A percentile compares a stretch with the other conserved stretches of the same genome.
These are phyloP conservation scores for Pteruthius melanotis DNA, from an alignment of 2,113 vertebrate genomes.

Conservation along the genomic window DNA sequence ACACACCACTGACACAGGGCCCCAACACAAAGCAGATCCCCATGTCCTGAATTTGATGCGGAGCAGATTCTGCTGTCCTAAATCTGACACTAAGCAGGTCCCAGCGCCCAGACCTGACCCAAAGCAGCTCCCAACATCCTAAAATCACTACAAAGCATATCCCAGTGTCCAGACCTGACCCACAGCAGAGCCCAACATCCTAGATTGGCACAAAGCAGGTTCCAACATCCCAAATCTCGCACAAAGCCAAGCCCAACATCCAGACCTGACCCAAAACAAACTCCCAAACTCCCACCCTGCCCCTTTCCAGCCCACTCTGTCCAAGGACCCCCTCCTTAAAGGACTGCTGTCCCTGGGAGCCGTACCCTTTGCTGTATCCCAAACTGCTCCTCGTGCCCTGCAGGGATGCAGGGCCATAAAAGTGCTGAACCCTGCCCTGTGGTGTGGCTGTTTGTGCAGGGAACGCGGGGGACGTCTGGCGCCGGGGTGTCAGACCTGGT, in stretches of 20 bases:
- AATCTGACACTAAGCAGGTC: background rate
- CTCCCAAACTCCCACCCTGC: background rate
- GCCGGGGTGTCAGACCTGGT: background rate
- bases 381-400: fast-evolving
- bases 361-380: background rate
- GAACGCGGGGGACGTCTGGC: fast-evolving
- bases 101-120: background rate
- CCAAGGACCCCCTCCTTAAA: background rate
- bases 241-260: background rate
- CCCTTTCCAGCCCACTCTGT: background rate
- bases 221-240: background rate
- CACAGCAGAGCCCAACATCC: background rate
- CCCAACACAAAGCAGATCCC: background rate
- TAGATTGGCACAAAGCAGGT: background rate
- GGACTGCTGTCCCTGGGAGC: background rate
- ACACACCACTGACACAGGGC: background rate
- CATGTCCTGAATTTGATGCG: background rate
- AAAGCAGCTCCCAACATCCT: background rate
- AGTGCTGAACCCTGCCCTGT: background rate
- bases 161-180: background rate
- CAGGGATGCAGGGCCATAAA: background rate
- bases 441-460: background rate
- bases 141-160: background rate
- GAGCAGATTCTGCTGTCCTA: background rate
- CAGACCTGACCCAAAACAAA: background rate